A percentile compares a stretch with the other conserved stretches of the same genome.
Evolutionary conservation across 1,140 invertebrate genomes (phyloP).

Genomic region (Caerostris darwini): DNA sequence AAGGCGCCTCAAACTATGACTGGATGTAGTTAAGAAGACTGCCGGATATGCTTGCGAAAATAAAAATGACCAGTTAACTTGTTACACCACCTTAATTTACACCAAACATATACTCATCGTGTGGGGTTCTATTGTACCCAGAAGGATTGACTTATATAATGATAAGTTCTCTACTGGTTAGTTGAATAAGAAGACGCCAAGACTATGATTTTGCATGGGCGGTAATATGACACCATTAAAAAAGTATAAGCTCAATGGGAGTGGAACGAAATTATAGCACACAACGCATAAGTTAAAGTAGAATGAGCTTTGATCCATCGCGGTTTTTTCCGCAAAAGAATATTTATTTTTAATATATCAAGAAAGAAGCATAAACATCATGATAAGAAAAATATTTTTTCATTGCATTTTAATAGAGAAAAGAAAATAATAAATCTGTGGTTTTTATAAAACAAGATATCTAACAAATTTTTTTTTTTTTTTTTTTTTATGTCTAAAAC

Average conservation of each 20-base stretch:
- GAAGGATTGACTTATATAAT: slow-evolving; percentile 23
- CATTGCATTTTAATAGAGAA: background rate
- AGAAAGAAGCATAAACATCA: background rate
- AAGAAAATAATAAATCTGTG: background rate
- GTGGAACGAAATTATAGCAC: slow-evolving; percentile 55
- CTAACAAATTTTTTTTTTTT: too few species aligned
- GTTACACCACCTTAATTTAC: slow-evolving; percentile 6
- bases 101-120: slow-evolving; percentile 28
- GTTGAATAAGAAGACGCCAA: background rate
- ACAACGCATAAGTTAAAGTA: background rate
- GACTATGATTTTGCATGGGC: slow-evolving; percentile 59
- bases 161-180: slow-evolving; percentile 35
- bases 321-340: background rate
- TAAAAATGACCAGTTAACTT: slow-evolving; percentile 14
- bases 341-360: background rate
- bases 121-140: slow-evolving; percentile 37
- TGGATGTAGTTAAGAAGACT: background rate
- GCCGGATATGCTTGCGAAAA: background rate
- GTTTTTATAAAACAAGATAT: background rate
- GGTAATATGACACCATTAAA: background rate
- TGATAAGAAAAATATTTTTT: background rate
- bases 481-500: too few species aligned
- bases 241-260: slow-evolving; percentile 49
- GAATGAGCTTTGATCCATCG: background rate
- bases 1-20: background rate